Evolutionary conservation across 2,797 vertebrate genomes (phyloP).

Genomic region (Sebastes ruberrimus): DNA sequence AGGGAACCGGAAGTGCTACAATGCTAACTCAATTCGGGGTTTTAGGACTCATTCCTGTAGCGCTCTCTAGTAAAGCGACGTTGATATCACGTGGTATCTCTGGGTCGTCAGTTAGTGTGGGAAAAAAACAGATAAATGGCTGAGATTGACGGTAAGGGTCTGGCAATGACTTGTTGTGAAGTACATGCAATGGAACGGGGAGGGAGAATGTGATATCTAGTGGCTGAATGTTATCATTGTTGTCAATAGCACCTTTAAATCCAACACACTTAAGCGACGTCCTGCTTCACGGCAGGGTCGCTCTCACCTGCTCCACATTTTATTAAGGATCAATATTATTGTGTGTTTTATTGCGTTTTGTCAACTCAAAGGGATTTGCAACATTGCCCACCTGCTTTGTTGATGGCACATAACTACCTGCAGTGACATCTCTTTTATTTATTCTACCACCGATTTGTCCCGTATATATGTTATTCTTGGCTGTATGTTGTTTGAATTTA

Average conservation of each 20-base stretch:
- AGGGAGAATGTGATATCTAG: too few relatives aligned
- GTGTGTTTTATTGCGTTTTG: background rate
- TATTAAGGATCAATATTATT: slow-evolving; percentile 25
- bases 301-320: slow-evolving; percentile 16
- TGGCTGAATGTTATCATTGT: too few relatives aligned
- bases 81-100: too few relatives aligned
- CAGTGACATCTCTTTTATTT: background rate
- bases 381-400: background rate
- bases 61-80: too few relatives aligned
- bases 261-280: slow-evolving; percentile 1
- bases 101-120: too few relatives aligned
- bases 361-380: slow-evolving; percentile 3
- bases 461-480: background rate
- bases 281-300: slow-evolving; percentile 7
- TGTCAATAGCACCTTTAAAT: background rate
- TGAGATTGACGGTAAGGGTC: too few relatives aligned
- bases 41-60: too few relatives aligned
- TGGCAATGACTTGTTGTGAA: too few relatives aligned
- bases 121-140: too few relatives aligned
- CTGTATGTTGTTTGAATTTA: background rate
- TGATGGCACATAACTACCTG: background rate
- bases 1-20: too few relatives aligned
- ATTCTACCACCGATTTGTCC: background rate
- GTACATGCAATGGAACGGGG: too few relatives aligned
- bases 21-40: rapidly evolving